phyloP scores from a whole-genome alignment of 2,888 invertebrate genomes.

The Ectemnius cavifrons region DNA sequence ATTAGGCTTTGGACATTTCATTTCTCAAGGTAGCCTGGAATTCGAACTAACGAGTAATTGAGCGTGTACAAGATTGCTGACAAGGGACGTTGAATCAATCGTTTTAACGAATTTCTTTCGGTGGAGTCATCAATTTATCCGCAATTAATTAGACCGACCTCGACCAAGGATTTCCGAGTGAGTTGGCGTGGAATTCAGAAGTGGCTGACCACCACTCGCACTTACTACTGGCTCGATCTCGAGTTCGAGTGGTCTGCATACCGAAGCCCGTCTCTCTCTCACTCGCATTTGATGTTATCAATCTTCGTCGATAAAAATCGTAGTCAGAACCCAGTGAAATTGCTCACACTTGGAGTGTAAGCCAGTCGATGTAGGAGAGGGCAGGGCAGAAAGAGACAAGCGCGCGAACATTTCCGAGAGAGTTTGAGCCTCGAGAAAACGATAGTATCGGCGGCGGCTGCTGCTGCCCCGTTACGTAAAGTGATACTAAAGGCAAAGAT shows the following conservation, averaged over 20 bases:
- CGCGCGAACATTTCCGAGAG: conserved; percentile 6
- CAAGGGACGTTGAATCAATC: not conserved
- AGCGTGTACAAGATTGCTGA: conserved; percentile 31
- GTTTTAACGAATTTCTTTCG: not conserved
- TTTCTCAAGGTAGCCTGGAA: conserved; percentile 40
- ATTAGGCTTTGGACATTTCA: conserved; percentile 42
- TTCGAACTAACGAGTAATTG: conserved; percentile 50
- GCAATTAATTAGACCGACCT: too few species aligned
- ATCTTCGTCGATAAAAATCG: conserved; percentile 1
- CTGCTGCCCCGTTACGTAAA: conserved; percentile 1
- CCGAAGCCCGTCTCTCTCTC: too few species aligned
- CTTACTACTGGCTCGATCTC: too few species aligned
- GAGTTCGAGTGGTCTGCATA: too few species aligned
- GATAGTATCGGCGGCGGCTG: not conserved
- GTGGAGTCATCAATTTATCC: too few species aligned
- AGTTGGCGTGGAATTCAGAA: too few species aligned
- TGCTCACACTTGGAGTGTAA: not conserved
- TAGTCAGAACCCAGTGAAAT: not conserved
- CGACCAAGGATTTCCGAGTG: too few species aligned
- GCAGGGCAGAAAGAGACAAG: not conserved
- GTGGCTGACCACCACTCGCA: too few species aligned
- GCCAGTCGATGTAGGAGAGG: not conserved
- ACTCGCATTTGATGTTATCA: not conserved
- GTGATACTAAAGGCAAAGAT: not conserved
- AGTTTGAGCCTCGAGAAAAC: not conserved